phyloP scores from a whole-genome alignment of 1,140 invertebrate species.

The Lutraria rhynchaena region DNA sequence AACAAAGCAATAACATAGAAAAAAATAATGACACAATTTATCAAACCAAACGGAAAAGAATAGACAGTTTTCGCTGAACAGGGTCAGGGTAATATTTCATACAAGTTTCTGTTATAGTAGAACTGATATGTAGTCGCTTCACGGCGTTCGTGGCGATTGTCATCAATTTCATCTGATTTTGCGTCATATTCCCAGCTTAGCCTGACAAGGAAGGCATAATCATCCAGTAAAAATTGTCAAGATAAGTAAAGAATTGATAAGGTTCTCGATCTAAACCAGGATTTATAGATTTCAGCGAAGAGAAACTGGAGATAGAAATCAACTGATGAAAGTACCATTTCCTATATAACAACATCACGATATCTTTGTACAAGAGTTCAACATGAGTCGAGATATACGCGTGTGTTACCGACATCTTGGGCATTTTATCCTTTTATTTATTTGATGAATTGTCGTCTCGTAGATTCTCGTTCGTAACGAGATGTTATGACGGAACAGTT shows the following conservation, averaged over 20 bases:
- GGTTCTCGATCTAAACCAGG: constrained; percentile 51
- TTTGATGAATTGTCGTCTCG: too few species aligned
- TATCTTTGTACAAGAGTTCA: not conserved
- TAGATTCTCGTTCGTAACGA: too few species aligned
- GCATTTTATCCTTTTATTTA: too few species aligned
- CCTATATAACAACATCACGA: constrained; percentile 51
- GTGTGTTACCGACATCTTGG: too few species aligned
- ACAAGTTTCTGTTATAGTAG: constrained; percentile 6
- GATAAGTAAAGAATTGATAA: constrained; percentile 52
- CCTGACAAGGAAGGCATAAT: constrained; percentile 50
- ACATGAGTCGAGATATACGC: too few species aligned
- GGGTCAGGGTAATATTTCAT: constrained; percentile 40
- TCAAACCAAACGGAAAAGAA: too few species aligned
- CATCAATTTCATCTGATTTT: constrained; percentile 50
- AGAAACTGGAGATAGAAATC: constrained; percentile 39
- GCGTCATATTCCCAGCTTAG: constrained; percentile 54
- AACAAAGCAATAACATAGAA: too few species aligned
- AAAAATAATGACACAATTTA: too few species aligned
- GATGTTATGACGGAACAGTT: too few species aligned
- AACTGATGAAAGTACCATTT: constrained; percentile 59
- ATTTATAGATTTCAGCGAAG: constrained; percentile 52
- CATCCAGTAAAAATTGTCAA: constrained; percentile 51
- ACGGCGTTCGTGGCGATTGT: constrained; percentile 23
- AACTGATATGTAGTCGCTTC: constrained; percentile 42
- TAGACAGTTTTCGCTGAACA: not conserved